Base-by-base conservation (phyloP, 2,888 invertebrate genomes). In the Stegana nigrithorax region DNA sequence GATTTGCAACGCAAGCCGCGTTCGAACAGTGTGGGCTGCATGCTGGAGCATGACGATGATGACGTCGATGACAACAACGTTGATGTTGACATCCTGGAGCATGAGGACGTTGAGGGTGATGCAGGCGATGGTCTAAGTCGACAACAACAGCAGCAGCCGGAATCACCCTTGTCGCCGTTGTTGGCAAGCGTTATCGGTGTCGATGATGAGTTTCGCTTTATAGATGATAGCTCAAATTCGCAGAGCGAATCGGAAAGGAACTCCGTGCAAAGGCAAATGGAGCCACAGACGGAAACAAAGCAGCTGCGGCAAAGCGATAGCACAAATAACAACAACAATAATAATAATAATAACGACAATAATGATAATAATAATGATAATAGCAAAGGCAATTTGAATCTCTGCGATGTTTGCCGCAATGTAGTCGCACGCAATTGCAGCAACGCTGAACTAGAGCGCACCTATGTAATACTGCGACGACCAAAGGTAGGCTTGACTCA, bases 201-300 rank as follows among this genome's bases (percentile, higher is more conserved):
- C 23, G 72, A 72, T 29, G 71, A 75, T 1, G 84, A 85, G 63
- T 71, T 85, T 42, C 73, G 78, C 63, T 85, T 81, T 67, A 85
- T 85, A 60, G 85, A 85, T 65, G 85, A 85, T 67, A 84, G 80
- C 63, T 84, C 84, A 25, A 82, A 82, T 58, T 81, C 81, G 47
- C 83, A 81, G 44, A 84, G 82, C 63, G 84, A 84, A 66, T 81
- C 78, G 45, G 81, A 82, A 63, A 78, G 81, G 14, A 80, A 78
- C 59, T 74, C 72, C 8, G 45, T 67, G 50, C 32, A 55, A 36
- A 25, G 32, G 47, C 50, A 60, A 65, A 17, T 29, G 55, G 36
- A 36, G 58, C 26, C 19, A 39, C 50, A 2, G 63, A 29, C 14
- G 12, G 14, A 23, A 12, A 57, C 25, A 59, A 39, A 64, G 64